Conservation (phyloP, 1,140 invertebrate species). For the Diuraphis noxia region DNA sequence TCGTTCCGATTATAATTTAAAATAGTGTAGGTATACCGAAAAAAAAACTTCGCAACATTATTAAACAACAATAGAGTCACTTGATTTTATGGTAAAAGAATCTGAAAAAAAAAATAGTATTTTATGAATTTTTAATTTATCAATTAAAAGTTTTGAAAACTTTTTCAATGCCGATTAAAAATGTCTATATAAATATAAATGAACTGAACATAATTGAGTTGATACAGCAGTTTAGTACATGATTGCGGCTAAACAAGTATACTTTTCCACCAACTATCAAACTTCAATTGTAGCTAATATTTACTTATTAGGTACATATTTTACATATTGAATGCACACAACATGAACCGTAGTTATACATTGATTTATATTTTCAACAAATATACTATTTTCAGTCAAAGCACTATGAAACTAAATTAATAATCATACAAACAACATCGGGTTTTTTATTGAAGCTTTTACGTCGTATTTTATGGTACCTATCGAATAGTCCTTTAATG, state of each 20-base stretch:
- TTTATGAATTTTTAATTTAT: not conserved
- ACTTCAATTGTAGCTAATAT: not conserved
- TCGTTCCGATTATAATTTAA: not conserved
- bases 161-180: not conserved
- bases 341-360: not conserved
- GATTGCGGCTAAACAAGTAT: not conserved
- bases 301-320: not conserved
- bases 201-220: not conserved
- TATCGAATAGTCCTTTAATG: not conserved
- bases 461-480: not conserved
- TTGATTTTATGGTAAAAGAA: too few species aligned
- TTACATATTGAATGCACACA: not conserved
- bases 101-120: too few species aligned
- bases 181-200: not conserved
- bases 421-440: not conserved
- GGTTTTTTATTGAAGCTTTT: not conserved
- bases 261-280: not conserved
- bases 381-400: not conserved
- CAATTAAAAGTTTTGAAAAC: not conserved
- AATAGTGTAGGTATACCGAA: too few species aligned
- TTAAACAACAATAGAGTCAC: too few species aligned
- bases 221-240: too few species aligned
- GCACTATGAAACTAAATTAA: not conserved
- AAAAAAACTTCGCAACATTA: too few species aligned
- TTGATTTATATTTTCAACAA: not conserved